A percentile compares a stretch with the other conserved stretches of the same genome.
phyloP scores from a whole-genome alignment of 2,113 vertebrate genomes.

The Candoia aspera region DNA sequence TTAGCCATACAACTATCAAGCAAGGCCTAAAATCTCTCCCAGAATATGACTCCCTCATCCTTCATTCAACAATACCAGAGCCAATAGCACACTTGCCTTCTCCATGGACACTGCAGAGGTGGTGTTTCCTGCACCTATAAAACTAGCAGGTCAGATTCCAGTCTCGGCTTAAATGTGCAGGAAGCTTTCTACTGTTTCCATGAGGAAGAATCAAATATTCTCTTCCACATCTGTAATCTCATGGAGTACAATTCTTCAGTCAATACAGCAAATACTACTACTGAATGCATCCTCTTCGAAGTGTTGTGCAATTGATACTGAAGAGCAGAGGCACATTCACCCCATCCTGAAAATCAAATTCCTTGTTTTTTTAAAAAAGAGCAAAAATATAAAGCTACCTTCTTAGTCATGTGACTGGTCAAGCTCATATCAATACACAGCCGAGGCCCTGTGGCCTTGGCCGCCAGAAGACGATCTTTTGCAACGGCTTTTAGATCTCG shows the following conservation, averaged over 20 bases:
- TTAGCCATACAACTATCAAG: no score
- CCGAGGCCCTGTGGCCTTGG: conserved; percentile 76
- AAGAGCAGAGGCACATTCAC: neutral
- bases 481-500: conserved; percentile 75
- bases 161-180: neutral
- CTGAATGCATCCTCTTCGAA: neutral
- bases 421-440: conserved; percentile 88
- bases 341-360: neutral
- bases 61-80: neutral
- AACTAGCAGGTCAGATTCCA: neutral
- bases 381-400: conserved; percentile 72
- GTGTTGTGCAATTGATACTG: neutral
- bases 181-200: neutral
- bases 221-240: neutral
- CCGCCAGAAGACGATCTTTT: conserved; percentile 81
- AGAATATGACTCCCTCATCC: neutral
- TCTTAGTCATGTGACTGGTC: conserved; percentile 83
- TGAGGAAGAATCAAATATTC: neutral
- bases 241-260: neutral
- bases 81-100: neutral
- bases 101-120: neutral
- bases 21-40: neutral
- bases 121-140: neutral
- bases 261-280: neutral
- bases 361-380: neutral